phyloP scores from a whole-genome alignment of 1,140 invertebrate species.

The Bathynomus jamesi region DNA sequence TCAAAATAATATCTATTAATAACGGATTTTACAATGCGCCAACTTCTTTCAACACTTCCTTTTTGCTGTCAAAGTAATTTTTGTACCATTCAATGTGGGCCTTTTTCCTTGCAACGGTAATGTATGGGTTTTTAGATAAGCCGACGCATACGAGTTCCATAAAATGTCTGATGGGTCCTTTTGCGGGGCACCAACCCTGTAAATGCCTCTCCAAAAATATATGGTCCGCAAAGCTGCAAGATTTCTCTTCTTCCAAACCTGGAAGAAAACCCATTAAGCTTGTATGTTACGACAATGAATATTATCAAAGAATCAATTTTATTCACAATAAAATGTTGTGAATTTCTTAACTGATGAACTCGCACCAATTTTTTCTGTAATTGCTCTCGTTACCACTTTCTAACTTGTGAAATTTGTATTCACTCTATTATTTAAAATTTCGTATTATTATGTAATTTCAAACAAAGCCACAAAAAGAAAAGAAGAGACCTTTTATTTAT shows the following conservation, averaged over 20 bases:
- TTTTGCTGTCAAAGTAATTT: slow-evolving; percentile 62
- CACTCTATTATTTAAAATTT: too few relatives aligned
- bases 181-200: slow-evolving; percentile 75
- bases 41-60: slow-evolving; percentile 33
- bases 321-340: slow-evolving; percentile 2
- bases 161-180: slow-evolving; percentile 85
- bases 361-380: too few relatives aligned
- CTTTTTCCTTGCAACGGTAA: slow-evolving; percentile 76
- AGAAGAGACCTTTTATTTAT: too few relatives aligned
- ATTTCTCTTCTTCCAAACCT: slow-evolving; percentile 69
- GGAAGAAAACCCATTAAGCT: slow-evolving; percentile 42
- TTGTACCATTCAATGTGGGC: slow-evolving; percentile 89
- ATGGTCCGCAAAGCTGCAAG: slow-evolving; percentile 80
- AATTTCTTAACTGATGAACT: slow-evolving; percentile 6
- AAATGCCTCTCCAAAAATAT: slow-evolving; percentile 83
- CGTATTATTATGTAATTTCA: too few relatives aligned
- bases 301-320: neutral
- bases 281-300: too few relatives aligned
- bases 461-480: too few relatives aligned
- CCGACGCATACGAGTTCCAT: slow-evolving; percentile 93
- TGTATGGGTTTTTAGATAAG: slow-evolving; percentile 87
- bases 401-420: too few relatives aligned
- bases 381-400: too few relatives aligned
- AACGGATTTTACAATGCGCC: slow-evolving; percentile 18
- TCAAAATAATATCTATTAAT: too few relatives aligned